Conservation (phyloP, 1,140 invertebrate genomes). For the Aphis gossypii region DNA sequence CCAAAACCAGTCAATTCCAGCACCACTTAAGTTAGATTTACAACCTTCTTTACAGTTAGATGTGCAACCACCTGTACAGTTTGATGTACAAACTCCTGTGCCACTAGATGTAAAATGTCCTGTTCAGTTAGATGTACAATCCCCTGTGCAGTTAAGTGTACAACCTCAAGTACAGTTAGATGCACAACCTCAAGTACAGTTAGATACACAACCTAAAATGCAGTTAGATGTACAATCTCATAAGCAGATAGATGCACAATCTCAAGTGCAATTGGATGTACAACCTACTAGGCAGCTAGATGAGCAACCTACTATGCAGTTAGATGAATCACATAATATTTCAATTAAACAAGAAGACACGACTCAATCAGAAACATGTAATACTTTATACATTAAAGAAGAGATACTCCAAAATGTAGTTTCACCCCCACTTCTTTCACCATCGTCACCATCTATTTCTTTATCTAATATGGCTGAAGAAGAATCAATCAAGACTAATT, state of each 20-base stretch:
- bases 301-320: background rate
- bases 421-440: conserved; percentile 59
- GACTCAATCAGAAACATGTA: conserved; percentile 34
- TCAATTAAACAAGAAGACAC: background rate
- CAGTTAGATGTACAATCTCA: background rate
- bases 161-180: too few species aligned
- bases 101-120: too few species aligned
- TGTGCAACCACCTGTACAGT: background rate
- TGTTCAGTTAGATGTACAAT: background rate
- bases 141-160: background rate
- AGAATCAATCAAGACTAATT: conserved; percentile 32
- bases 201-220: too few species aligned
- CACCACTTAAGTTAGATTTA: background rate
- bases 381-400: conserved; percentile 63
- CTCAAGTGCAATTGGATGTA: background rate
- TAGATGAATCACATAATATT: conserved; percentile 15
- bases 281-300: background rate
- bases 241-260: conserved; percentile 54
- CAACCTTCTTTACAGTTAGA: background rate
- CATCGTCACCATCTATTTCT: background rate
- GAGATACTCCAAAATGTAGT: conserved; percentile 65
- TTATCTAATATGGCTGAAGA: background rate
- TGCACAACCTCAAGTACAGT: too few species aligned
- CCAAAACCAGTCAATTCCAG: conserved; percentile 59
- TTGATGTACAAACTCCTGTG: too few species aligned